Percentiles rank a stretch among this genome's conserved stretches.
Evolutionary conservation across 2,888 invertebrate species (phyloP).

Genomic region (Orchesella flavescens): DNA sequence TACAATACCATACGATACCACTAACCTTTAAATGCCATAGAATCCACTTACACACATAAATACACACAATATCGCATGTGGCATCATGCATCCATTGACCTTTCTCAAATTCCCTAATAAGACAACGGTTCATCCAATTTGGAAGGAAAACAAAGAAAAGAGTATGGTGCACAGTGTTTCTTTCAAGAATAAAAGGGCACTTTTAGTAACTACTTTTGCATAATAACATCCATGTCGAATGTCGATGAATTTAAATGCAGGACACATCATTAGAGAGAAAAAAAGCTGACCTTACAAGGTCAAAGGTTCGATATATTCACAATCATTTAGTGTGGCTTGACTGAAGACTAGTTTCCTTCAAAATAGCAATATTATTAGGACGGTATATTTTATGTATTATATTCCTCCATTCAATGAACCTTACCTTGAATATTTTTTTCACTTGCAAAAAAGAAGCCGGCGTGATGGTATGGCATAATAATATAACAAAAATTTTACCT

Average conservation of each 20-base stretch:
- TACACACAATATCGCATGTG: slow-evolving; percentile 12
- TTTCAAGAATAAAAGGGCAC: neutral
- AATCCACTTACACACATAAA: no score
- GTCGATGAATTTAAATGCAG: neutral
- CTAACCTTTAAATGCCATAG: no score
- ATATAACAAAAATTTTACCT: no score
- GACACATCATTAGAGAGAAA: neutral
- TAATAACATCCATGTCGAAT: neutral
- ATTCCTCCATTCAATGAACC: slow-evolving; percentile 32
- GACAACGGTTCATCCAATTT: slow-evolving; percentile 18
- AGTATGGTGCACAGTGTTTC: neutral
- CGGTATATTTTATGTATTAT: no score
- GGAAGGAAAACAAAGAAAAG: neutral
- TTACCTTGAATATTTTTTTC: slow-evolving; percentile 32
- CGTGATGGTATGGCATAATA: no score
- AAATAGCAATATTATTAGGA: no score
- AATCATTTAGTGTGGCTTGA: no score
- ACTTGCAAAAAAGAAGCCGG: neutral
- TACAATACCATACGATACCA: no score
- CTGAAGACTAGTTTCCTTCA: no score
- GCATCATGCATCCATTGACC: slow-evolving; percentile 28
- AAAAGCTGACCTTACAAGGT: slow-evolving; percentile 50
- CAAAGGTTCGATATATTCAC: slow-evolving; percentile 54
- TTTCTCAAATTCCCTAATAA: slow-evolving; percentile 22
- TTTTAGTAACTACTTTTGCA: neutral